phyloP scores from a whole-genome alignment of 2,888 invertebrate species.

The Drosophila prostipennis region DNA sequence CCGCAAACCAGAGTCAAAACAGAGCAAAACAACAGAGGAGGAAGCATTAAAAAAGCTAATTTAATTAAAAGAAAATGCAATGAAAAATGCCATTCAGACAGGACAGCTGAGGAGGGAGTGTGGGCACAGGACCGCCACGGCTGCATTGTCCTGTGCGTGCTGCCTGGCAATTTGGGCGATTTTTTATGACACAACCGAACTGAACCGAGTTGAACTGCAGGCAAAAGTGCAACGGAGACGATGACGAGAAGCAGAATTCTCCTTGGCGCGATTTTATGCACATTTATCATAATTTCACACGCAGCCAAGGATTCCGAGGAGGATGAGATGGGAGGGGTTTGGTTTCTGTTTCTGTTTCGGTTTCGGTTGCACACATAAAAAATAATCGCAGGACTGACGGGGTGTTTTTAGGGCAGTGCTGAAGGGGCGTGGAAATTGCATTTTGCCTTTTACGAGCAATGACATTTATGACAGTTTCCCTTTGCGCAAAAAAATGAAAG shows the following conservation, averaged over 20 bases:
- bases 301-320: slow-evolving; percentile 60
- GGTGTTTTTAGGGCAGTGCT: slow-evolving; percentile 32
- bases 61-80: slow-evolving; percentile 80
- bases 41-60: slow-evolving; percentile 75
- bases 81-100: slow-evolving; percentile 69
- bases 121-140: slow-evolving; percentile 11
- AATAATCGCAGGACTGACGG: slow-evolving; percentile 67
- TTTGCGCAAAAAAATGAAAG: slow-evolving; percentile 11
- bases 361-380: slow-evolving; percentile 64
- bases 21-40: slow-evolving; percentile 36
- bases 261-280: slow-evolving; percentile 74
- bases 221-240: slow-evolving; percentile 55
- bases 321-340: slow-evolving; percentile 45
- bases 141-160: slow-evolving; percentile 73
- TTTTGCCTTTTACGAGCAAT: slow-evolving; percentile 75
- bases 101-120: not conserved
- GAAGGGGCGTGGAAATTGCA: slow-evolving; percentile 67
- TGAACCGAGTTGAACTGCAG: slow-evolving; percentile 67
- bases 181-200: slow-evolving; percentile 67
- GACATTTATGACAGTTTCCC: slow-evolving; percentile 72
- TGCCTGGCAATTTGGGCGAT: slow-evolving; percentile 66
- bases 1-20: slow-evolving; percentile 66
- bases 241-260: slow-evolving; percentile 48
- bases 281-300: slow-evolving; percentile 80
- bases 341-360: slow-evolving; percentile 49